phyloP scores from a whole-genome alignment of 2,888 invertebrate species.

The Dasypolia templi region DNA sequence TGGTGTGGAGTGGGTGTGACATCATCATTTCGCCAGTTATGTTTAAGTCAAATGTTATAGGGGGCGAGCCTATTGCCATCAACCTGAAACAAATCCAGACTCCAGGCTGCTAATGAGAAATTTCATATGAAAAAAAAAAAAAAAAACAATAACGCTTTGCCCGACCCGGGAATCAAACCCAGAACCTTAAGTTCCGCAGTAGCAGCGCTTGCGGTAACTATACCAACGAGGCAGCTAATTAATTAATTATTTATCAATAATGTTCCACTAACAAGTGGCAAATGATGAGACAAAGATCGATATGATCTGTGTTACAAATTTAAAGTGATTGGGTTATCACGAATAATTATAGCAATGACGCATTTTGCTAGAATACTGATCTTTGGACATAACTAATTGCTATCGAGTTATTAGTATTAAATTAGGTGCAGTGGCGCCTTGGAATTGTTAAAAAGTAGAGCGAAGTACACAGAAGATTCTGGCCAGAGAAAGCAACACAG shows the following conservation, averaged over 20 bases:
- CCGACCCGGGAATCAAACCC: neutral
- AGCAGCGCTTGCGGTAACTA: neutral
- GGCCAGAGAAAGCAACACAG: neutral
- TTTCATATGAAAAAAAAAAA: neutral
- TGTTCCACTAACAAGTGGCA: slow-evolving; percentile 4
- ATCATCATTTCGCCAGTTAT: neutral
- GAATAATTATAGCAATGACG: slow-evolving; percentile 36
- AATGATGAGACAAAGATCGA: slow-evolving; percentile 3
- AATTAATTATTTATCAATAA: slow-evolving; percentile 5
- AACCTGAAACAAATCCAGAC: neutral
- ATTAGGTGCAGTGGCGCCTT: neutral
- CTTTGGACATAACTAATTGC: slow-evolving; percentile 19
- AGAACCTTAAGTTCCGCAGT: neutral
- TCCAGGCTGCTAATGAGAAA: neutral
- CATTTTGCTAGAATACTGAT: neutral
- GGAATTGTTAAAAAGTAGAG: neutral
- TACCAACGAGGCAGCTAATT: neutral
- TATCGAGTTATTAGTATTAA: neutral
- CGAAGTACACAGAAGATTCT: too few relatives aligned
- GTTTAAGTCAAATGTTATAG: neutral
- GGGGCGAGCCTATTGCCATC: neutral
- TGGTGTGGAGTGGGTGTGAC: too few relatives aligned
- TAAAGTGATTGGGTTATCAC: slow-evolving; percentile 29
- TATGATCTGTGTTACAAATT: slow-evolving; percentile 25
- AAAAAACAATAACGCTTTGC: neutral